Conservation (phyloP, 2,113 vertebrate species). For the Pterocles burchelli region DNA sequence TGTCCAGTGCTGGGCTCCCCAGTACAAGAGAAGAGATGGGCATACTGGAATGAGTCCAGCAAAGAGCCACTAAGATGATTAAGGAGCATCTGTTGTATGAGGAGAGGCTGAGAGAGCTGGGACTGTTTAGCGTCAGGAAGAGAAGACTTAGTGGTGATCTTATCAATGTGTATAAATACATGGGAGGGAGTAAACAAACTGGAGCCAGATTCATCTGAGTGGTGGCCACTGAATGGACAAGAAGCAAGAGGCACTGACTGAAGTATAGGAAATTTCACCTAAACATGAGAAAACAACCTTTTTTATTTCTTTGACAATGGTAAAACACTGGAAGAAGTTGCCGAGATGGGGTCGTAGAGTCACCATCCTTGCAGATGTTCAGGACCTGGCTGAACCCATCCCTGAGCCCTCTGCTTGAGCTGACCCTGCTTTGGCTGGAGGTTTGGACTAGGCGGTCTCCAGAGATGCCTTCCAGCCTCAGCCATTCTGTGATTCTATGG, state of each 20-base stretch:
- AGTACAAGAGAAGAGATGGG: background rate
- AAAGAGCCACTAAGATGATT: conserved; percentile 9
- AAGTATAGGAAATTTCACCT: background rate
- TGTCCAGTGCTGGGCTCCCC: background rate
- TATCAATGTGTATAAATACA: background rate
- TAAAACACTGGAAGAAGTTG: background rate
- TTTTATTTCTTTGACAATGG: background rate
- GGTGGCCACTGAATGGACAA: background rate
- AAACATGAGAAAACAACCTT: background rate
- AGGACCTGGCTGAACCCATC: background rate
- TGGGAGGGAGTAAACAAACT: background rate
- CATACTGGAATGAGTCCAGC: background rate
- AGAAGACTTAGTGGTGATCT: background rate
- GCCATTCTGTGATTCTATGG: background rate
- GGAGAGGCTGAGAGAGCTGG: background rate
- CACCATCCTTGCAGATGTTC: background rate
- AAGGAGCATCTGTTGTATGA: background rate
- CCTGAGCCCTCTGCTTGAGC: background rate
- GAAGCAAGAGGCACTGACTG: background rate
- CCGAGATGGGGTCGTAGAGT: background rate
- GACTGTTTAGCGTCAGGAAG: background rate
- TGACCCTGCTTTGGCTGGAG: background rate
- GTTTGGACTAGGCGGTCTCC: background rate
- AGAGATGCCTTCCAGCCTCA: background rate
- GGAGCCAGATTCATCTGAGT: background rate